Conservation (phyloP, 2,797 vertebrate genomes). For the Eulemur coronatus region DNA sequence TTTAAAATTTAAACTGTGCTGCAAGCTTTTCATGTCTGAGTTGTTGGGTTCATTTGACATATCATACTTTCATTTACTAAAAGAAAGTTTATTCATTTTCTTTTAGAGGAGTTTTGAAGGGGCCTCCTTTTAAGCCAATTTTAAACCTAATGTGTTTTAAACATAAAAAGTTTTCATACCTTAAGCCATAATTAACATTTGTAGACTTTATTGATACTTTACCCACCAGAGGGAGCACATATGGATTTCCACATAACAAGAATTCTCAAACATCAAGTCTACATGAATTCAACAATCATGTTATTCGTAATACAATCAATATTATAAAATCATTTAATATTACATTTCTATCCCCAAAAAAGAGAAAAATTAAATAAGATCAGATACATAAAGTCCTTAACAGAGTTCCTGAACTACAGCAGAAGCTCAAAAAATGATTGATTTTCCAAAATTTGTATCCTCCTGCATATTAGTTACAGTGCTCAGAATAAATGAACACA, state of each 20-base stretch:
- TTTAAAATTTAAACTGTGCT: not conserved
- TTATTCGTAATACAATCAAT: not conserved
- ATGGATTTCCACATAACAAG: not conserved
- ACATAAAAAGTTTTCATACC: not conserved
- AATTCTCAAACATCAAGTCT: not conserved
- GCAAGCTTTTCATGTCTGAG: not conserved
- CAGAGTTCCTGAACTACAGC: not conserved
- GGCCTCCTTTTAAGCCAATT: not conserved
- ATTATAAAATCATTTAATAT: not conserved
- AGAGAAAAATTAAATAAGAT: not conserved
- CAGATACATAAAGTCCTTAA: not conserved
- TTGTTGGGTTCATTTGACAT: not conserved
- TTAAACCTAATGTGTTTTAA: constrained; percentile 13
- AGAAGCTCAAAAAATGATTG: not conserved
- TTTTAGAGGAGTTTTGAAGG: not conserved
- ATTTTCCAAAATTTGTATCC: not conserved
- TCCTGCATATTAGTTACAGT: not conserved
- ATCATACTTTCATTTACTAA: not conserved
- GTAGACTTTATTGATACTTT: not conserved
- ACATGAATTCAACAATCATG: not conserved
- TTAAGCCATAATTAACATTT: not conserved
- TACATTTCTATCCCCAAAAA: not conserved
- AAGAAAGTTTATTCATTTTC: not conserved
- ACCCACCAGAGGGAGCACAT: constrained; percentile 46
- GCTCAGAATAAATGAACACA: not conserved